These are phyloP conservation scores for Rhinolophus ferrumequinum DNA, from an alignment of 2,113 vertebrate species.

Conservation along the genomic window DNA sequence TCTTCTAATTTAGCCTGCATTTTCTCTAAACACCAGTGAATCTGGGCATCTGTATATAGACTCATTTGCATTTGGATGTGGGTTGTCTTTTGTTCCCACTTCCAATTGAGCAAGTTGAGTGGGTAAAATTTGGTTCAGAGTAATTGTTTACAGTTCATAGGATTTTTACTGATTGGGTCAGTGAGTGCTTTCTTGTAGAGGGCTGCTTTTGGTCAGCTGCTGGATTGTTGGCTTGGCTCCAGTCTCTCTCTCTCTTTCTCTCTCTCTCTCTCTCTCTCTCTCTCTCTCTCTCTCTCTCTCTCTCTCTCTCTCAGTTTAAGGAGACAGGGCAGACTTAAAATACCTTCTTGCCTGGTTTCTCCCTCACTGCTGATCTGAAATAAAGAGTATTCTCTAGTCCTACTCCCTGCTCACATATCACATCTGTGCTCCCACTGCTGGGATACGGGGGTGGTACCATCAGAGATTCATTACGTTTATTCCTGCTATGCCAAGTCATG, in stretches of 20 bases:
- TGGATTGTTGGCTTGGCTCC: not conserved
- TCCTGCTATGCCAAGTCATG: not conserved
- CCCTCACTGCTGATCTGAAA: fast-evolving
- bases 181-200: not conserved
- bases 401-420: not conserved
- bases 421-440: not conserved
- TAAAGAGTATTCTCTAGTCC: not conserved
- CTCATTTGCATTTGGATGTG: not conserved
- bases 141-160: not conserved
- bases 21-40: not conserved
- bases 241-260: too few species aligned
- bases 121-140: not conserved
- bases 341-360: not conserved
- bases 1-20: not conserved
- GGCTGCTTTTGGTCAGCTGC: not conserved
- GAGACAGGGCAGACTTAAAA: not conserved
- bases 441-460: too few species aligned
- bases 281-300: too few species aligned
- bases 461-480: not conserved
- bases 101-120: not conserved
- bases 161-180: not conserved
- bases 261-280: too few species aligned
- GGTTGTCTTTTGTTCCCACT: not conserved
- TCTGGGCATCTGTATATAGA: not conserved
- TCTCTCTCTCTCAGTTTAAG: not conserved